Evolutionary conservation across 1,140 invertebrate species (phyloP).

Genomic region (Spodoptera litura): DNA sequence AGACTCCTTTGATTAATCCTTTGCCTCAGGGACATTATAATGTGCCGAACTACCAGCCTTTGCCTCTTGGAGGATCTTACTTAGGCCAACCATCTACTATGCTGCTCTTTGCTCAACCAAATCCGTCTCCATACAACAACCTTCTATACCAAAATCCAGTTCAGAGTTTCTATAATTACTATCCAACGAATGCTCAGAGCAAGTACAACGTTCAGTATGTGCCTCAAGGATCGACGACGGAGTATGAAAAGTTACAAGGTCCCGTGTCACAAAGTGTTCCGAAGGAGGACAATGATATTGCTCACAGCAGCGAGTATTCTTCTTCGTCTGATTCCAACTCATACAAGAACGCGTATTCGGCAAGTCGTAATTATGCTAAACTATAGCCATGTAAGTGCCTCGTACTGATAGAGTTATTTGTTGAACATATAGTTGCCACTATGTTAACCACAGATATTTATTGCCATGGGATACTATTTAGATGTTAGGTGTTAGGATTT

Average conservation of each 20-base stretch:
- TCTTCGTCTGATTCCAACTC: conserved; percentile 61
- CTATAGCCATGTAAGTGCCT: conserved; percentile 43
- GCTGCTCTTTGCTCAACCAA: conserved; percentile 73
- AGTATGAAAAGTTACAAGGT: conserved; percentile 74
- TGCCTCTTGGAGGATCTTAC: conserved; percentile 62
- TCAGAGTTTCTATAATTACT: conserved; percentile 80
- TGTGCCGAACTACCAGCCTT: conserved; percentile 65
- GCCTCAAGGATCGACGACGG: conserved; percentile 62
- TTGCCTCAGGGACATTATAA: conserved; percentile 66
- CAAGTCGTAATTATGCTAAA: conserved; percentile 61
- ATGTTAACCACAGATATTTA: conserved; percentile 42
- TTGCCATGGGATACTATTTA: conserved; percentile 23
- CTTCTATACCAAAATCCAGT: conserved; percentile 69
- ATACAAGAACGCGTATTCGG: conserved; percentile 69
- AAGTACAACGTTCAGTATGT: conserved; percentile 67
- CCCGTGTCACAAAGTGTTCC: conserved; percentile 60
- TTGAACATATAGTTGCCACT: conserved; percentile 24
- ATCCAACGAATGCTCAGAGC: conserved; percentile 74
- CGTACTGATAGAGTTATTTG: conserved; percentile 23
- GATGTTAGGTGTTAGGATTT: conserved; percentile 9
- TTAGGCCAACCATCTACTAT: conserved; percentile 74
- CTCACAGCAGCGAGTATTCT: conserved; percentile 69
- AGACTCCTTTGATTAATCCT: conserved; percentile 47
- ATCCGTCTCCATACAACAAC: conserved; percentile 74
- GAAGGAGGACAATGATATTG: conserved; percentile 71